Conservation (phyloP, 1,140 invertebrate genomes). For the Sarcophaga bullata region DNA sequence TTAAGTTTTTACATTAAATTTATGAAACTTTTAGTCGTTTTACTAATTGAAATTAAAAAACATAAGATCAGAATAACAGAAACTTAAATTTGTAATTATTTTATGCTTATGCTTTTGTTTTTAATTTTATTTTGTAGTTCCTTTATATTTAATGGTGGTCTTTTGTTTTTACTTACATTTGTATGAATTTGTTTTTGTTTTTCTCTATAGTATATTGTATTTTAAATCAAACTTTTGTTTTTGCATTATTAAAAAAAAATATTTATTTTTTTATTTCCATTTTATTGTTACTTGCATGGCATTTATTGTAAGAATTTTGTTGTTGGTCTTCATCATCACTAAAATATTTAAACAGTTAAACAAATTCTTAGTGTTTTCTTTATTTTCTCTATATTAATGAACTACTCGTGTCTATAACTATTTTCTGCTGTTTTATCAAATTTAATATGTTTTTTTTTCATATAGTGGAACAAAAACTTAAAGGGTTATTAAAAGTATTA, state of each 20-base stretch:
- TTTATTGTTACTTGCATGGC: not conserved
- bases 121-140: not conserved
- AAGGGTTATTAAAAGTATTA: too few species aligned
- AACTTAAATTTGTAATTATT: too few species aligned
- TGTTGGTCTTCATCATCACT: not conserved
- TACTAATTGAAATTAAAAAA: not conserved
- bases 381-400: too few species aligned
- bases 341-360: not conserved
- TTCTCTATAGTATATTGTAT: not conserved
- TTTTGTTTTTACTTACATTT: constrained; percentile 15
- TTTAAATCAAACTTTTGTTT: not conserved
- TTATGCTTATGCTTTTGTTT: too few species aligned
- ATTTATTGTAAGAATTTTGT: not conserved
- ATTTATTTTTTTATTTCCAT: not conserved
- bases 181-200: not conserved
- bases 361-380: too few species aligned
- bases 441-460: too few species aligned
- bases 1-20: not conserved
- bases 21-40: not conserved
- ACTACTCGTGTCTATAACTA: too few species aligned
- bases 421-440: too few species aligned
- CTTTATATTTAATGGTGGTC: constrained; percentile 16
- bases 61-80: too few species aligned
- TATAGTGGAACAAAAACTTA: too few species aligned
- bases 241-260: not conserved